Evolutionary conservation across 1,140 invertebrate genomes (phyloP).

Genomic region (Atta colombica): DNA sequence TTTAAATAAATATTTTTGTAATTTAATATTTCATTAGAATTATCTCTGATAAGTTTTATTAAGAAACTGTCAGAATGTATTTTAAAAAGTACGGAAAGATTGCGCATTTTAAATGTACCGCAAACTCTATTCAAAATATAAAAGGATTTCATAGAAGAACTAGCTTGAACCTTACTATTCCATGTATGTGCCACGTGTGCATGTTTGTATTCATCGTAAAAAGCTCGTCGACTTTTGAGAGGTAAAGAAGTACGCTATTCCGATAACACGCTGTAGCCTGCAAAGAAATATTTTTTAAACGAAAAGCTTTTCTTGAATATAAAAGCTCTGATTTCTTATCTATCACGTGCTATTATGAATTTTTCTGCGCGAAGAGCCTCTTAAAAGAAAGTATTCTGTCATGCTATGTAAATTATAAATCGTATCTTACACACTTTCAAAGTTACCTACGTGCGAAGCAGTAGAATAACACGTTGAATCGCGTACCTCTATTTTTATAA

Average conservation of each 20-base stretch:
- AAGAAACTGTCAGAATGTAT: background rate
- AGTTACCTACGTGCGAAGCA: background rate
- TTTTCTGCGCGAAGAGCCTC: slow-evolving; percentile 18
- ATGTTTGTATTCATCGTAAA: slow-evolving; percentile 59
- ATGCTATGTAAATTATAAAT: slow-evolving; percentile 40
- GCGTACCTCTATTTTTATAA: background rate
- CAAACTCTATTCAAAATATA: slow-evolving; percentile 41
- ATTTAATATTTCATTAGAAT: background rate
- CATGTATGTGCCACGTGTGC: slow-evolving; percentile 9
- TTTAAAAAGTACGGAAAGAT: background rate
- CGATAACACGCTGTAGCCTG: slow-evolving; percentile 41
- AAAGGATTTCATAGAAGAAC: slow-evolving; percentile 48
- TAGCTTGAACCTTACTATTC: slow-evolving; percentile 43
- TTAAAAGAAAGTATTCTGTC: slow-evolving; percentile 40
- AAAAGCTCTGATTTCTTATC: slow-evolving; percentile 58
- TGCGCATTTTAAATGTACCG: background rate
- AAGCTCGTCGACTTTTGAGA: slow-evolving; percentile 59
- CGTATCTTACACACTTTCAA: background rate
- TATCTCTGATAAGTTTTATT: background rate
- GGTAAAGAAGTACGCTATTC: slow-evolving; percentile 47
- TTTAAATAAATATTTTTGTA: background rate
- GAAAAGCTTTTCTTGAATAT: slow-evolving; percentile 24
- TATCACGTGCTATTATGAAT: slow-evolving; percentile 48
- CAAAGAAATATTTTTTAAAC: slow-evolving; percentile 64
- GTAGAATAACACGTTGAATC: background rate